Percentiles rank a stretch among this genome's conserved stretches.
Evolutionary conservation across 2,797 vertebrate genomes (phyloP).

Genomic region (Poecilia wingei): DNA sequence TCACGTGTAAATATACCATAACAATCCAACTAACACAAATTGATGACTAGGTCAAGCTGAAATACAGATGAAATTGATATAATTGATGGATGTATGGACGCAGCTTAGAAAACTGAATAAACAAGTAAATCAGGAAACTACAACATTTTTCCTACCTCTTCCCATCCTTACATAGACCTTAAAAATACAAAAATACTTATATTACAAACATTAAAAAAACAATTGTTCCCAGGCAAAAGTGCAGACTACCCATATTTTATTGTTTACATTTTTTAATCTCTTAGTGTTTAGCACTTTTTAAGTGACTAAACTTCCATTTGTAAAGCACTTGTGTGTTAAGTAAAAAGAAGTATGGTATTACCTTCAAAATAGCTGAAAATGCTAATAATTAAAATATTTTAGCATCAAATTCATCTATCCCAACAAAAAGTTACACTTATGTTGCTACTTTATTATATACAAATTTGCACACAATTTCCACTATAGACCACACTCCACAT

Average conservation of each 20-base stretch:
- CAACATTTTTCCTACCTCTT: background rate
- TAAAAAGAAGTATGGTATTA: background rate
- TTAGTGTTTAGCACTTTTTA: background rate
- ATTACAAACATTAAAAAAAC: no score
- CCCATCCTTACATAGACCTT: background rate
- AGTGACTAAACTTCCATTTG: background rate
- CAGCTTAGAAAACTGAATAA: background rate
- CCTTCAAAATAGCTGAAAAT: background rate
- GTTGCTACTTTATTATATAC: constrained; percentile 21
- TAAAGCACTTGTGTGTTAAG: background rate
- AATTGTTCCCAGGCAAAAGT: background rate
- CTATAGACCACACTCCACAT: background rate
- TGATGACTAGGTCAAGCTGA: background rate
- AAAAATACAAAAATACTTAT: background rate
- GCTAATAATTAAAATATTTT: background rate
- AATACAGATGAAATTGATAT: background rate
- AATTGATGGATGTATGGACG: background rate
- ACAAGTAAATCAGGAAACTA: background rate
- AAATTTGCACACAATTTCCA: constrained; percentile 24
- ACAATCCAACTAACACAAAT: background rate
- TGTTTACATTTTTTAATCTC: background rate
- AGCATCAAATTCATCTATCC: no score
- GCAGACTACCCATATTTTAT: background rate
- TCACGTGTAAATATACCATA: background rate
- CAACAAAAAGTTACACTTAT: background rate